Base-by-base conservation (phyloP, 2,888 invertebrate species). In the Cryptocephalus moraei region DNA sequence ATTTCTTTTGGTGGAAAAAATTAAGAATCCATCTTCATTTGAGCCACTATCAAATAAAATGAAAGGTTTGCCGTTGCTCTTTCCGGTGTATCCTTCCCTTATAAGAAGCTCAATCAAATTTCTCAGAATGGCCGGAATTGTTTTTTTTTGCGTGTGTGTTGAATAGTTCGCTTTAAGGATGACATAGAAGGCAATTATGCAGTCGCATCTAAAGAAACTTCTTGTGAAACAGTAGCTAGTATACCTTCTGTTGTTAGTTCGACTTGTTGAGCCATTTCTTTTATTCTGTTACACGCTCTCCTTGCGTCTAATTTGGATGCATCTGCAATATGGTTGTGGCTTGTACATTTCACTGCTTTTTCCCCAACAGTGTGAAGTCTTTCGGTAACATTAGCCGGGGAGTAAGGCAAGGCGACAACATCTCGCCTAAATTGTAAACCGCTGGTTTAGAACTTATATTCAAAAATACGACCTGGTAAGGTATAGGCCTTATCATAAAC, bases 1-100 rank as follows among this genome's bases (percentile, higher is more conserved):
- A 45, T 40, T 45, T 39, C 32, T 45, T 32, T 13, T 32, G 11
- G 44, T 44, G 32, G 44, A 44, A 44, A 44, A 44, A 9, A 39
- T 39, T 39, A 38, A 39, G 39, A 44, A 39, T 31, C 44, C 32
- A 8, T 39, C 11, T 39, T 39, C 12, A 9, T 39, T 39, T 45
- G 32, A 32, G 32, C 39, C 9, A 39, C 39, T 45, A 38, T 36
- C 22, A 11, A 45, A 39, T 39, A 39, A 8, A 10, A 45, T 4
- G 8, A 39, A 45, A 22, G 22, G 22, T 22, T 22, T 6, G 22
- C 22, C 22, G n/a, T n/a, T n/a, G n/a, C n/a, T n/a, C n/a, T n/a
- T n/a, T n/a, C n/a, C n/a, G n/a, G n/a, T n/a, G n/a, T n/a, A n/a
- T n/a, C n/a, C n/a, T n/a, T n/a, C n/a, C n/a, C n/a, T n/a, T n/a